Evolutionary conservation across 1,140 invertebrate species (phyloP).

Genomic region (Atta colombica): DNA sequence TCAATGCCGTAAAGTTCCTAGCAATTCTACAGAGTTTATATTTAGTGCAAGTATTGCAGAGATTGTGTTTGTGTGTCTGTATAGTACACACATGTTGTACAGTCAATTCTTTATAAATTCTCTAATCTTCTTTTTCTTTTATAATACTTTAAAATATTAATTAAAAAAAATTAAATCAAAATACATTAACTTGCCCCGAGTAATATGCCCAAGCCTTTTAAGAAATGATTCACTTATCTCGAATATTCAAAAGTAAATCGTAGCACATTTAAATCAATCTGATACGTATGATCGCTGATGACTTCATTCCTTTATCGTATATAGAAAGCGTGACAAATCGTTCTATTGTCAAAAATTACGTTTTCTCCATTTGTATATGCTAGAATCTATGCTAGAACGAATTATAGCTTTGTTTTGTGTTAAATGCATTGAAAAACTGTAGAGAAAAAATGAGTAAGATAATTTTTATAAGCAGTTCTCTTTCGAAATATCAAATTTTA

Average conservation of each 20-base stretch:
- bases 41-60: slow-evolving; percentile 49
- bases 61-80: slow-evolving; percentile 37
- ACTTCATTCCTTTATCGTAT: not conserved
- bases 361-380: slow-evolving; percentile 46
- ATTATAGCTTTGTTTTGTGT: slow-evolving; percentile 20
- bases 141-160: slow-evolving; percentile 22
- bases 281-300: slow-evolving; percentile 5
- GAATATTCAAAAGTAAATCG: slow-evolving; percentile 34
- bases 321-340: slow-evolving; percentile 11
- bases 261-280: slow-evolving; percentile 5
- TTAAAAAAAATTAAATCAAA: slow-evolving; percentile 10
- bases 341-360: slow-evolving; percentile 33
- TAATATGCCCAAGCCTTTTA: slow-evolving; percentile 16
- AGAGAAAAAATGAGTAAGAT: not conserved
- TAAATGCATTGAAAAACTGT: slow-evolving; percentile 59
- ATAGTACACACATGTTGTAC: slow-evolving; percentile 13
- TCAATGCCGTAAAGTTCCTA: slow-evolving; percentile 86
- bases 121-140: slow-evolving; percentile 34
- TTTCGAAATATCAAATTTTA: slow-evolving; percentile 31
- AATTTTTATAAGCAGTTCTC: not conserved
- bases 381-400: slow-evolving; percentile 9
- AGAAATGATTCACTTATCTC: slow-evolving; percentile 14
- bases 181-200: slow-evolving; percentile 13
- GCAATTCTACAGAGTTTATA: slow-evolving; percentile 85
- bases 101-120: slow-evolving; percentile 34